These are phyloP conservation scores for Brachyalestes nurse DNA, from an alignment of 2,797 vertebrate genomes.

Conservation along the genomic window DNA sequence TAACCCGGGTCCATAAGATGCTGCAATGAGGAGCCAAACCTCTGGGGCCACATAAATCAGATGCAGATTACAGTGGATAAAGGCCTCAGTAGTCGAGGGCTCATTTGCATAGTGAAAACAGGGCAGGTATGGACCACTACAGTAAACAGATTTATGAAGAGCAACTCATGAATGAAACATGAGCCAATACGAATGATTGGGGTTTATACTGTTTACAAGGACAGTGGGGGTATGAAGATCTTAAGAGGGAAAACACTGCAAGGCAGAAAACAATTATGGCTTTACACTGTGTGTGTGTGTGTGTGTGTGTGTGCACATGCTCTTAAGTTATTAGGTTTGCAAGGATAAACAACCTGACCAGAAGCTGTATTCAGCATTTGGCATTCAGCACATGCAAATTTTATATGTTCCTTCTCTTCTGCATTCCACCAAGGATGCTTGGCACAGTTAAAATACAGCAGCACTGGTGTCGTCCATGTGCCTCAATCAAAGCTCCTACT, in stretches of 20 bases:
- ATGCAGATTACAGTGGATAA: slow-evolving; percentile 69
- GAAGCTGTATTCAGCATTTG: slow-evolving; percentile 5
- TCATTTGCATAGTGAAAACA: slow-evolving; percentile 75
- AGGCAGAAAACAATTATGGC: not conserved
- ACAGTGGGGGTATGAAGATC: slow-evolving; percentile 57
- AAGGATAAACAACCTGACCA: not conserved
- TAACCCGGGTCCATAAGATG: slow-evolving; percentile 33
- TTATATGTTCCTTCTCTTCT: slow-evolving; percentile 2
- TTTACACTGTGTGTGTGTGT: not conserved
- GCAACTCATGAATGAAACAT: slow-evolving; percentile 76
- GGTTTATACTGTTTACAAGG: slow-evolving; percentile 69
- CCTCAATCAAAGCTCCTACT: slow-evolving; percentile 14
- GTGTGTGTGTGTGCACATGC: not conserved
- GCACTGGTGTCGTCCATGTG: not conserved
- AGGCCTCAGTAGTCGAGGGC: slow-evolving; percentile 54
- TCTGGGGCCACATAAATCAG: slow-evolving; percentile 64
- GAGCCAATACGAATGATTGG: slow-evolving; percentile 55
- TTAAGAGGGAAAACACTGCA: slow-evolving; percentile 26
- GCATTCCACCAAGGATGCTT: slow-evolving; percentile 6
- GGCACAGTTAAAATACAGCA: not conserved
- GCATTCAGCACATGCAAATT: not conserved
- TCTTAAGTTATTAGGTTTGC: slow-evolving; percentile 8
- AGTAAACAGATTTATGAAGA: slow-evolving; percentile 70
- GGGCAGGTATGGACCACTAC: slow-evolving; percentile 64
- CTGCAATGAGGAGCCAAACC: slow-evolving; percentile 47